Evolutionary conservation across 2,797 vertebrate species (phyloP), one percentile per base, ranked within the genome.

Genomic region (Acrossocheilus fasciatus): DNA sequence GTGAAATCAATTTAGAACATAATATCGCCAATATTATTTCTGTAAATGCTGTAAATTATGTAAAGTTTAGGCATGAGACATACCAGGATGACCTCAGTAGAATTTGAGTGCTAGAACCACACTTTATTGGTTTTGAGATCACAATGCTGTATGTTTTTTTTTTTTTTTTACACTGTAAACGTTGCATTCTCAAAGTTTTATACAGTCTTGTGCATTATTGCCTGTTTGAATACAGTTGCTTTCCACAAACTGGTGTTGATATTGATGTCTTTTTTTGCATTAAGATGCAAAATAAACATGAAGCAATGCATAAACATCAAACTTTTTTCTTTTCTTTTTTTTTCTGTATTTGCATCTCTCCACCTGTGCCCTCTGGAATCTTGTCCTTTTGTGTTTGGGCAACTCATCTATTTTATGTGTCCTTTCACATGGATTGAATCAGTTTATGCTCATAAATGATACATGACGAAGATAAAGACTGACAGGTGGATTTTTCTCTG

Each of bases 381-480:
- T 8, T 26, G 45, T 68, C 14, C 50, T 68, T 34, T 85, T 36
- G 30, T 47, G 47, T 26, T 82, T 41, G 20, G 34, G 45, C 87
- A 86, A 52, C 59, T 68, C 45, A 34, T 84, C 45, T 85, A 30
- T 73, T 88, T 52, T 74, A 81, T 82, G 36, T 81, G 64, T 88
- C 68, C 64, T 88, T 87, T 88, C 78, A 85, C 62, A 88, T 85
- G 39, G 82, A 85, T 80, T 14, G 26, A 87, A 81, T 88, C 78
- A 80, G 50, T 87, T 85, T 84, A 62, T 59, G 39, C 79, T 82
- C 47, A 88, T 90, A 73, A 87, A 90, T 82, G 62, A 88, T 87
- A 82, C 69, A 85, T 83, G 85, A 88, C 23, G 68, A 82, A 68
- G 47, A 81, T 39, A 72, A 12, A 80, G 59, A 70, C 50, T 77